These are phyloP conservation scores for Linnaemya vulpina DNA, from an alignment of 2,888 invertebrate species.

Conservation along the genomic window DNA sequence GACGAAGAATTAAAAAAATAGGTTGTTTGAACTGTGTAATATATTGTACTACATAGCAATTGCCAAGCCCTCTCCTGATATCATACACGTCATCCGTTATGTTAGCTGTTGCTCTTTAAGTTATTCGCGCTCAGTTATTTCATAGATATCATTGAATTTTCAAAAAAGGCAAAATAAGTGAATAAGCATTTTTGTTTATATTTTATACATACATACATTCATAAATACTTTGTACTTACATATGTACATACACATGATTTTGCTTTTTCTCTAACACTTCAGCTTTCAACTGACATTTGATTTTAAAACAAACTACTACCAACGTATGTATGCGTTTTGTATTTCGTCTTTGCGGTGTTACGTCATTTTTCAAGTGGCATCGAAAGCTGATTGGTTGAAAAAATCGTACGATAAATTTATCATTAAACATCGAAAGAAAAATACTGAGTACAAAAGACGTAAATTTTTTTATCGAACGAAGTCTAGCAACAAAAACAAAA, in stretches of 20 bases:
- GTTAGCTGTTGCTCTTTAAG: not conserved
- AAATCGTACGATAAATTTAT: conserved; percentile 82
- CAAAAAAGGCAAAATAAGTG: not conserved
- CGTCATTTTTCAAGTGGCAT: conserved; percentile 79
- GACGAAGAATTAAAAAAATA: not conserved
- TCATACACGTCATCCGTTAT: not conserved
- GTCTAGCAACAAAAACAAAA: conserved; percentile 30
- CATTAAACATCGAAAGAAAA: conserved; percentile 73
- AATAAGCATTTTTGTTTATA: not conserved
- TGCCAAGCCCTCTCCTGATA: conserved; percentile 5
- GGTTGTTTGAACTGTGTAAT: not conserved
- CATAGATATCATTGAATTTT: not conserved
- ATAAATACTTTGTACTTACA: not conserved
- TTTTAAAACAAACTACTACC: conserved; percentile 47
- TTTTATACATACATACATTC: conserved; percentile 1
- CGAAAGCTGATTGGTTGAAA: conserved; percentile 80
- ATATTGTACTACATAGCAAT: not conserved
- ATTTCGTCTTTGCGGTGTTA: conserved; percentile 75
- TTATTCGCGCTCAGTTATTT: not conserved
- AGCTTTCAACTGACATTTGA: conserved; percentile 66
- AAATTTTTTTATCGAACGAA: conserved; percentile 53
- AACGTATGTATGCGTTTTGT: conserved; percentile 36
- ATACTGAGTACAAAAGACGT: conserved; percentile 33
- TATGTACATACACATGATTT: not conserved
- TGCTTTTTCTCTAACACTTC: conserved; percentile 44